Base-by-base conservation (phyloP, 2,888 invertebrate species). In the Drosophila kuntzei region DNA sequence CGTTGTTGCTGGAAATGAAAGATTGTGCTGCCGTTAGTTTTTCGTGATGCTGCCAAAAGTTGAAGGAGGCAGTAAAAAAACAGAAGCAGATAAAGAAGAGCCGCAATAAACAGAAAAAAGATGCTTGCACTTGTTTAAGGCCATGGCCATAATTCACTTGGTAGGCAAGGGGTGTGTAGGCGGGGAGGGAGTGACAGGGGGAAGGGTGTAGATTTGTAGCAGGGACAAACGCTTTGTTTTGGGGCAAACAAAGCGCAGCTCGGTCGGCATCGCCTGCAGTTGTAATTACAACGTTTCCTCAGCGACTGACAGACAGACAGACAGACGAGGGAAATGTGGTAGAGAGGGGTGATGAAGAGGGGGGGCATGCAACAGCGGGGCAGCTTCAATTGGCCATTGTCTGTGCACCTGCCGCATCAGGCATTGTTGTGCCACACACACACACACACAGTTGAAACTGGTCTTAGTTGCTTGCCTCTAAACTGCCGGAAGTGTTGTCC, bases 311-410 rank as follows among this genome's bases (percentile, higher is more conserved):
- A 55, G 49, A 27, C 20, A 27, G 41, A 32, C 47, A 11, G 18
- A 58, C 22, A 32, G 75, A 50, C 37, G 16, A 16, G 29, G 16
- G 6, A 22, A 22, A n/a, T n/a, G 16, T 3, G 18, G 27, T 2
- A 12, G 16, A n/a, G 14, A 16, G 9, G 12, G 46, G 41, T 0
- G 16, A 2, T 32, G 4, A 8, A 9, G 20, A 1, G 12, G 12
- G 18, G 1, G 9, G 8, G 34, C 14, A n/a, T 43, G 46, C 36
- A 20, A 18, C 58, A 53, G 60, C 11, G 37, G 39, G 37, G 39
- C 50, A 46, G 79, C 74, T 71, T 72, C 83, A 87, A 87, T 81
- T 85, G 87, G 67, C 86, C 69, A 85, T 87, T 84, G 87, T 87
- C 79, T 82, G 46, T 59, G 59, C 57, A 51, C 53, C 49, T 61